phyloP scores from a whole-genome alignment of 64 coral and sea anemone species.

The Orbicella faveolata region DNA sequence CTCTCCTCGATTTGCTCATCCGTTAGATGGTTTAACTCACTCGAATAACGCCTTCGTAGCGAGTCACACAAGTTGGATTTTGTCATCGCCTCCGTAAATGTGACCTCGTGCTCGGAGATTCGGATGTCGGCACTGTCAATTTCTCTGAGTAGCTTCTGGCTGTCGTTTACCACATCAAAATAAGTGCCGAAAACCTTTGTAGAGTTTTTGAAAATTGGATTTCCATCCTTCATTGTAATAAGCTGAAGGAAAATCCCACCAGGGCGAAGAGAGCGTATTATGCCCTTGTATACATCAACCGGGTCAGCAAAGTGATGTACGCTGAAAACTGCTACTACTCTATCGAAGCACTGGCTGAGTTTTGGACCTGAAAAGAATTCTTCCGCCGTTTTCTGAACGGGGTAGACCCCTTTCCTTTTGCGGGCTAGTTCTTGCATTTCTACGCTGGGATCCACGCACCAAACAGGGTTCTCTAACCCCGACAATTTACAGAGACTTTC shows the following conservation, averaged over 20 bases:
- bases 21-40: background rate
- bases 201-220: background rate
- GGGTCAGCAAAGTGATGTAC: constrained; percentile 12
- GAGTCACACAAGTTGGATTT: constrained; percentile 14
- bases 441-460: constrained; percentile 22
- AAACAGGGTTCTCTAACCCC: background rate
- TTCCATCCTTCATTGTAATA: background rate
- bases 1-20: background rate
- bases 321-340: background rate
- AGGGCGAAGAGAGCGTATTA: background rate
- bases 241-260: background rate
- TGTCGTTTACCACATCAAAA: background rate
- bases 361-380: background rate
- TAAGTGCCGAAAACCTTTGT: background rate
- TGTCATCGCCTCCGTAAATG: background rate
- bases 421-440: constrained; percentile 14
- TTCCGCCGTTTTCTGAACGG: background rate
- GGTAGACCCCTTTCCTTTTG: background rate
- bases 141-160: background rate
- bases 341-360: background rate
- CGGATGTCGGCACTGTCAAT: no score
- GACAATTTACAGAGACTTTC: background rate
- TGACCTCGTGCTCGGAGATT: no score
- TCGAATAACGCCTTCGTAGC: background rate
- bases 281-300: background rate